Evolutionary conservation across 2,888 invertebrate species (phyloP).

Genomic region (Melikaiella ostensackeni): DNA sequence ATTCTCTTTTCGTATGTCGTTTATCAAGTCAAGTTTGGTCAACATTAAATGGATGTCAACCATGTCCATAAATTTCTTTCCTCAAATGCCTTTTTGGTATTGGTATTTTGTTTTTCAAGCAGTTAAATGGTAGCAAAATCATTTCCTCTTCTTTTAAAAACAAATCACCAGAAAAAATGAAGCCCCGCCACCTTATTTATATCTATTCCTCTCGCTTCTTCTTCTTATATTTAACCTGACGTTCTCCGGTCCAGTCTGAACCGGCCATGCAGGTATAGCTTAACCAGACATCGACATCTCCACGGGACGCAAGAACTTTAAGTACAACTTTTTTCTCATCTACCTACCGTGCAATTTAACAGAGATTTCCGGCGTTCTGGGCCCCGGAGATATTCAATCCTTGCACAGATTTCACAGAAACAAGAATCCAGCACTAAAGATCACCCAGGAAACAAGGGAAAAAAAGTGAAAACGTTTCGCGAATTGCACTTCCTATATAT

Average conservation of each 20-base stretch:
- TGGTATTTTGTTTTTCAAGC: too few species aligned
- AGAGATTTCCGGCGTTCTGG: constrained; percentile 25
- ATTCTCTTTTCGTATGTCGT: background rate
- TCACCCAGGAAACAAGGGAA: constrained; percentile 1
- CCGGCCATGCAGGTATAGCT: constrained; percentile 51
- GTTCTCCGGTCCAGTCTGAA: constrained; percentile 44
- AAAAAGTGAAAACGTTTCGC: constrained; percentile 34
- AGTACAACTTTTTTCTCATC: constrained; percentile 32
- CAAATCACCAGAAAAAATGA: background rate
- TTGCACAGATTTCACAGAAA: constrained; percentile 33
- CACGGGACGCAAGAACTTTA: constrained; percentile 33
- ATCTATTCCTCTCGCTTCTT: constrained; percentile 1
- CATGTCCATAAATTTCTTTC: too few species aligned
- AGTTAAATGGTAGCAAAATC: background rate
- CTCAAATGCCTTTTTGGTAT: too few species aligned
- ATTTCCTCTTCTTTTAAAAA: background rate
- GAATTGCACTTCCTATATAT: constrained; percentile 37
- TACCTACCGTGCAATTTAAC: constrained; percentile 37
- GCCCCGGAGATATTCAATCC: constrained; percentile 9
- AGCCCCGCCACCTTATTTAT: background rate
- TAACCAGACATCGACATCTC: constrained; percentile 52
- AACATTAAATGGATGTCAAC: too few species aligned
- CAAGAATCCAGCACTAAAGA: constrained; percentile 36
- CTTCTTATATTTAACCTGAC: constrained; percentile 26
- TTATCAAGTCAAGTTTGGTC: background rate